Percentiles rank a stretch among this genome's conserved stretches.
Conservation (phyloP, 2,113 vertebrate species). For the Ceyx melanurus region DNA sequence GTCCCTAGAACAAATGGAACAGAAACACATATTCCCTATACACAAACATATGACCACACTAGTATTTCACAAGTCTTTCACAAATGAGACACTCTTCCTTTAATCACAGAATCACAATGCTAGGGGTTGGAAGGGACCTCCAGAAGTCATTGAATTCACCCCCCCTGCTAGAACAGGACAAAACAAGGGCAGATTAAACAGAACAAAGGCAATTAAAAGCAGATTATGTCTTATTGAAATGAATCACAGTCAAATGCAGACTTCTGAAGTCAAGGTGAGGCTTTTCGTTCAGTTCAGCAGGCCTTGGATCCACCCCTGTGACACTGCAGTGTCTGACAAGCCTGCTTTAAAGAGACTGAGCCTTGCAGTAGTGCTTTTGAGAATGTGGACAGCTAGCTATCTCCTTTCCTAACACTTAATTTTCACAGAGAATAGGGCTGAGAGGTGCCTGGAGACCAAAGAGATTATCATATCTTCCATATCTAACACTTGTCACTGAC, state of each 20-base stretch:
- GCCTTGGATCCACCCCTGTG: not conserved
- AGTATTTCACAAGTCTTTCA: not conserved
- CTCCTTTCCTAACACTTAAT: not conserved
- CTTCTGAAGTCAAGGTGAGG: not conserved
- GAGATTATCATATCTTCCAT: not conserved
- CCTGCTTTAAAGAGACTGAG: not conserved
- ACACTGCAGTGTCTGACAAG: not conserved
- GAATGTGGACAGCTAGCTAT: not conserved
- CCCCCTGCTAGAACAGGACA: too few relatives aligned
- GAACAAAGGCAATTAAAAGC: not conserved
- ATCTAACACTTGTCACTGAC: not conserved
- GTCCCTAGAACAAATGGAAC: not conserved
- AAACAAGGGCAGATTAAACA: too few relatives aligned
- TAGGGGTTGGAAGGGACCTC: too few relatives aligned
- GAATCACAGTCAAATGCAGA: not conserved
- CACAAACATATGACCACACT: not conserved
- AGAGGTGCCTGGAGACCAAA: not conserved
- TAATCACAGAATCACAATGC: too few relatives aligned
- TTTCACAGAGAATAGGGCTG: not conserved
- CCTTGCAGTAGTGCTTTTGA: not conserved
- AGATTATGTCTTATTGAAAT: not conserved
- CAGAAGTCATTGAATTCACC: too few relatives aligned
- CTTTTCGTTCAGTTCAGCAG: not conserved
- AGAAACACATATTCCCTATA: not conserved
- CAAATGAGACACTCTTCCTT: not conserved